Evolutionary conservation across 2,797 vertebrate species (phyloP).

Genomic region (Heteromormyrus szaboi): DNA sequence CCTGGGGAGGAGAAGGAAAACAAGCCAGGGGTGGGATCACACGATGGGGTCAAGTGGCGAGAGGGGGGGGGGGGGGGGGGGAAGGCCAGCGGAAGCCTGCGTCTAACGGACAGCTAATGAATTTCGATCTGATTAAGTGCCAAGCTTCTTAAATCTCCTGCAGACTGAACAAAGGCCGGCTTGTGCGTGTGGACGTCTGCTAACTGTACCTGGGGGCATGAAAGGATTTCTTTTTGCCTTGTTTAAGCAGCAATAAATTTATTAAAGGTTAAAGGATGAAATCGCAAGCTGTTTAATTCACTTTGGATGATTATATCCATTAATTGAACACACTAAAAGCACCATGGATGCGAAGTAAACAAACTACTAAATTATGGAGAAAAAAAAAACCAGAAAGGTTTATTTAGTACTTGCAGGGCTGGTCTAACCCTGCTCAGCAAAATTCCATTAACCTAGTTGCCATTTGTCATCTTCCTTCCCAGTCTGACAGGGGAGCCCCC

Average conservation of each 20-base stretch:
- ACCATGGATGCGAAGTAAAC: background rate
- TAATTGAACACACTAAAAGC: background rate
- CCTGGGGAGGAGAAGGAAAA: conserved; percentile 55
- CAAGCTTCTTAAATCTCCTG: background rate
- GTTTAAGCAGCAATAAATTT: background rate
- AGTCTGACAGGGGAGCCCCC: background rate
- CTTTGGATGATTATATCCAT: background rate
- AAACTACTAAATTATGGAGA: background rate
- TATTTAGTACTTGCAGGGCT: background rate
- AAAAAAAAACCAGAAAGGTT: background rate
- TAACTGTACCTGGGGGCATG: background rate
- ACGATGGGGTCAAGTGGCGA: background rate
- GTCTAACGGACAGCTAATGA: background rate
- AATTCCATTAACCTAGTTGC: background rate
- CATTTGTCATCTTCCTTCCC: background rate
- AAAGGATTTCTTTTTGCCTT: background rate
- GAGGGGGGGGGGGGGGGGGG: background rate
- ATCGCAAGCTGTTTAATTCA: background rate
- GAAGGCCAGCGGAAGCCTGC: background rate
- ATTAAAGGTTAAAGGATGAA: background rate
- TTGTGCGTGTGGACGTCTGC: background rate
- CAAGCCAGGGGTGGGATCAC: background rate
- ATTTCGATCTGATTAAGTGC: background rate
- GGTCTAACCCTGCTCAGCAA: background rate
- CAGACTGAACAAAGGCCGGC: background rate